These are phyloP conservation scores for Scomber scombrus DNA, from an alignment of 2,113 vertebrate genomes.

Conservation along the genomic window DNA sequence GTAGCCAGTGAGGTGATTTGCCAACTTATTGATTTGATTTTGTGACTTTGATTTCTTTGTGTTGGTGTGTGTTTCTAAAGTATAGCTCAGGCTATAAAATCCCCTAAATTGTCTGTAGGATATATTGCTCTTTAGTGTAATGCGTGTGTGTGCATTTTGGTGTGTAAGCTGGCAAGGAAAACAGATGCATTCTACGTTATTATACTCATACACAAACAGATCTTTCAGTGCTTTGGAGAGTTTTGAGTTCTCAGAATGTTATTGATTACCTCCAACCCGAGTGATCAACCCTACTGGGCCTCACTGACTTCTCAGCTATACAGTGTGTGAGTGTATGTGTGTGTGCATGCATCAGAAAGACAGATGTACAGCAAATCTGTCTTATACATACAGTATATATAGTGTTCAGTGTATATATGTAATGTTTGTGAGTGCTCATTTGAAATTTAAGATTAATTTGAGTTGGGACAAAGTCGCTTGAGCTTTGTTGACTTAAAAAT, in stretches of 20 bases:
- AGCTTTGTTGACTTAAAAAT: not conserved
- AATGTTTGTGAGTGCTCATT: not conserved
- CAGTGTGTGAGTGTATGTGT: constrained; percentile 15
- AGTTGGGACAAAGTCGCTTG: not conserved
- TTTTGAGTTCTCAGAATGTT: constrained; percentile 61
- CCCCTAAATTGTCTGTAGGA: constrained; percentile 8
- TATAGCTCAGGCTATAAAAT: constrained; percentile 27
- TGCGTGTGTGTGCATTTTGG: not conserved
- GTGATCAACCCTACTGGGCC: constrained; percentile 41
- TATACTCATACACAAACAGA: constrained; percentile 44
- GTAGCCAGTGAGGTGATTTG: constrained; percentile 11
- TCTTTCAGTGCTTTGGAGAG: constrained; percentile 49
- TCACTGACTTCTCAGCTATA: constrained; percentile 28
- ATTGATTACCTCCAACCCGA: constrained; percentile 60
- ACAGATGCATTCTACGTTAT: constrained; percentile 21
- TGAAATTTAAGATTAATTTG: not conserved
- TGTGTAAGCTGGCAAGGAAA: not conserved
- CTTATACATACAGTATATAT: not conserved
- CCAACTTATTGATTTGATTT: constrained; percentile 15
- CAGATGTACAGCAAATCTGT: not conserved
- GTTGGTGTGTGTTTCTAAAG: constrained; percentile 12
- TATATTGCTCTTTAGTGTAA: constrained; percentile 7
- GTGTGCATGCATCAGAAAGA: not conserved
- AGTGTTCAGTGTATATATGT: not conserved
- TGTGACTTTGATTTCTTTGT: constrained; percentile 35